A percentile compares a stretch with the other conserved stretches of the same genome.
phyloP scores from a whole-genome alignment of 1,140 invertebrate species.

The Halesus radiatus region DNA sequence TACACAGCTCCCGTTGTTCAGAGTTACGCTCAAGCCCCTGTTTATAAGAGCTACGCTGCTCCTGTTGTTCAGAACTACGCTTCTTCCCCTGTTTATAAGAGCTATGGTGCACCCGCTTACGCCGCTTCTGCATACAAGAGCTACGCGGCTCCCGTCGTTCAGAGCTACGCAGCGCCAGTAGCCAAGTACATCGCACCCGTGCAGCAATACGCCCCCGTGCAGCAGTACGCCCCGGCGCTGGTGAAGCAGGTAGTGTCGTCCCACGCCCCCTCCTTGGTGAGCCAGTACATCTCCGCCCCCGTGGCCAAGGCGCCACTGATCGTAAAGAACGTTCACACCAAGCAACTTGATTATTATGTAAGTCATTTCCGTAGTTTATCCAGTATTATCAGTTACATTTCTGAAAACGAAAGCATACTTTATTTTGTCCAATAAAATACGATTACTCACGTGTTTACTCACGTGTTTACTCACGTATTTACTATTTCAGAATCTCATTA shows the following conservation, averaged over 20 bases:
- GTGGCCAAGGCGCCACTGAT: conserved; percentile 61
- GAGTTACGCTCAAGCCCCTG: conserved; percentile 23
- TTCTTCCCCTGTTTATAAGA: conserved; percentile 34
- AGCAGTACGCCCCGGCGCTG: conserved; percentile 50
- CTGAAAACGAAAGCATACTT: background rate
- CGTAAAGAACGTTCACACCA: conserved; percentile 71
- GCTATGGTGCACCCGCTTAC: no score
- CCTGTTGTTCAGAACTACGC: conserved; percentile 31
- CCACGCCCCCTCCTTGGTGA: conserved; percentile 44
- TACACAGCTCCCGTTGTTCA: conserved; percentile 40
- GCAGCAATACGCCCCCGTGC: conserved; percentile 45
- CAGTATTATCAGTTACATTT: background rate
- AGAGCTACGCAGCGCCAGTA: conserved; percentile 55
- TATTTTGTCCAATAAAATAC: background rate
- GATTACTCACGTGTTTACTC: no score
- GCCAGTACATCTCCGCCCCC: conserved; percentile 52
- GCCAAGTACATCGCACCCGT: conserved; percentile 25
- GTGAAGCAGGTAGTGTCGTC: conserved; percentile 47
- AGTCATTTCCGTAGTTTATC: conserved; percentile 55
- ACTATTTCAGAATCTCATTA: no score
- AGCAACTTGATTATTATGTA: conserved; percentile 74
- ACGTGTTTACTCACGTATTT: no score
- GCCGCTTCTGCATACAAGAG: conserved; percentile 57
- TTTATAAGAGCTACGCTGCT: conserved; percentile 48
- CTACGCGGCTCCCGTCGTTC: conserved; percentile 41